Percentiles rank a stretch among this genome's conserved stretches.
Evolutionary conservation across 2,888 invertebrate genomes (phyloP).

Genomic region (Troilus luridus): DNA sequence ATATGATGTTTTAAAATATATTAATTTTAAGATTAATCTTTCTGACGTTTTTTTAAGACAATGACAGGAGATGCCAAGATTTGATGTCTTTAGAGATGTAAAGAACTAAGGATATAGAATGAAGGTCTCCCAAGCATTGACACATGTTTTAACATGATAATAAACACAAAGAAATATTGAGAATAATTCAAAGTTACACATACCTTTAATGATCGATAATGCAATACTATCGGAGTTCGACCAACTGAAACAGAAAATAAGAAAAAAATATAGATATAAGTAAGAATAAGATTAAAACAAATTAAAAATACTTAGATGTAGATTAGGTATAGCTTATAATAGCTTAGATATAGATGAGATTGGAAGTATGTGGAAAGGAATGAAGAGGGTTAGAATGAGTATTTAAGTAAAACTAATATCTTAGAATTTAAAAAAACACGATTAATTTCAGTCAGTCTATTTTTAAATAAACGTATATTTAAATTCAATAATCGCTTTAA

Average conservation of each 20-base stretch:
- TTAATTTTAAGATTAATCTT: background rate
- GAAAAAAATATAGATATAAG: background rate
- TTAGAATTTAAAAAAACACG: too few species aligned
- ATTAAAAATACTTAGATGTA: background rate
- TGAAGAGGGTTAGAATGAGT: too few species aligned
- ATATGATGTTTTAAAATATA: background rate
- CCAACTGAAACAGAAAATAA: conserved; percentile 27
- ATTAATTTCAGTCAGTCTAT: too few species aligned
- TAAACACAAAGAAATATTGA: background rate
- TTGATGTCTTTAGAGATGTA: background rate
- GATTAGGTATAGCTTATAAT: too few species aligned
- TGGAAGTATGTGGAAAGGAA: too few species aligned
- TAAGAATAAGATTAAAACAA: background rate
- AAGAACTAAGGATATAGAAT: background rate
- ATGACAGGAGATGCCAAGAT: background rate
- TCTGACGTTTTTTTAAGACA: background rate
- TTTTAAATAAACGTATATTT: too few species aligned
- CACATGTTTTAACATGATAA: too few species aligned
- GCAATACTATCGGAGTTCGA: conserved; percentile 5
- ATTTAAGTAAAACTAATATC: too few species aligned
- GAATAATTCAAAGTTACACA: background rate
- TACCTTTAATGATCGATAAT: background rate
- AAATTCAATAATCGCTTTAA: too few species aligned
- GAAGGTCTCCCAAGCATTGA: background rate
- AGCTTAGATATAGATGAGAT: too few species aligned